A percentile compares a stretch with the other conserved stretches of the same genome.
Evolutionary conservation across 2,797 vertebrate species (phyloP).

Genomic region (Rhynchotus rufescens): DNA sequence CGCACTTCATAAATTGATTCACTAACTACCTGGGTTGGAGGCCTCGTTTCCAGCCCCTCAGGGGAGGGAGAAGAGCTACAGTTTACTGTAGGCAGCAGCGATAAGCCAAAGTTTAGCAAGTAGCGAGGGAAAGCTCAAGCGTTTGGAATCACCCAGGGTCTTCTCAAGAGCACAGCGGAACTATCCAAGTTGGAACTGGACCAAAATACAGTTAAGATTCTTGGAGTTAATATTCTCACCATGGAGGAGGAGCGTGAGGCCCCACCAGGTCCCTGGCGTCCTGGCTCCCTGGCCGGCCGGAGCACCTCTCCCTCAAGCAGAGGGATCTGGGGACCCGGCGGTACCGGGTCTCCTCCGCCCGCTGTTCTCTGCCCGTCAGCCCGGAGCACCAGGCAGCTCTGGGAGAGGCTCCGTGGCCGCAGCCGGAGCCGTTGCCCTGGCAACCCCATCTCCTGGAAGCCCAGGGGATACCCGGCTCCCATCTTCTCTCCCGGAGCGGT

Average conservation of each 20-base stretch:
- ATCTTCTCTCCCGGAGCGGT: background rate
- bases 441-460: constrained; percentile 31
- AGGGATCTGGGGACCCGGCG: background rate
- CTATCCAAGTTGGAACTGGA: background rate
- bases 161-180: background rate
- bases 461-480: background rate
- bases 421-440: constrained; percentile 25
- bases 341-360: background rate
- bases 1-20: background rate
- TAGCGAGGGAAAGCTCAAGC: background rate
- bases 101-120: background rate
- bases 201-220: background rate
- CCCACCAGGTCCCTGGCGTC: background rate
- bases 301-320: background rate
- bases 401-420: background rate
- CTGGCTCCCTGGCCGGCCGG: too few species aligned
- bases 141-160: background rate
- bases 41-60: background rate
- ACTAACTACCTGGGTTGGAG: background rate
- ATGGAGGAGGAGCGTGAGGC: background rate
- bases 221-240: too few species aligned
- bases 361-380: background rate
- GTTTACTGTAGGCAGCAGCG: background rate
- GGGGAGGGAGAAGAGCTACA: background rate
- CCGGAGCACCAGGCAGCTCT: background rate